Base-by-base conservation (phyloP, 1,140 invertebrate genomes). In the Elysia chlorotica region DNA sequence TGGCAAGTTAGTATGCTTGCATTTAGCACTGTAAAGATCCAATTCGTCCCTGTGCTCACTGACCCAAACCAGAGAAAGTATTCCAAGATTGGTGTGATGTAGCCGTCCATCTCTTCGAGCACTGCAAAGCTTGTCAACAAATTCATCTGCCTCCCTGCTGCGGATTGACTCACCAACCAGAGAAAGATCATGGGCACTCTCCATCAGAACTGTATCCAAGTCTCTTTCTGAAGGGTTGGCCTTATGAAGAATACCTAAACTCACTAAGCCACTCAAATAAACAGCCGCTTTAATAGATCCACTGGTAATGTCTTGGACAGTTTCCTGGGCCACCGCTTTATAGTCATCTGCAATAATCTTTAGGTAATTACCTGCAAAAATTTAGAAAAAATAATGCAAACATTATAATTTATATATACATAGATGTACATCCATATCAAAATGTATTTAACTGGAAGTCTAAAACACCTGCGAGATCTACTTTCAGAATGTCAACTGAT, bases 11-110 rank as follows among this genome's bases (percentile, higher is more conserved):
- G 93, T 86, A 81, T 94, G 93, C 38, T 90, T 87, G 85, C 94
- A 95, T 33, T 91, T 89, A 17, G 91, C 90, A 86, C 92, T 91
- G 85, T 92, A 95, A 0, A 92, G 83, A 61, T 90, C 90, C 80
- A 93, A 91, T 3, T 89, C 85, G 68, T 90, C 82, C 80, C 91
- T 90, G 77, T 91, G 91, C 78, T 94, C 90, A 77, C 92, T 91
- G 1, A 91, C 84, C 91, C 93, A 95, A 65, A 95, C 90, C 3
- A 95, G 78, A 10, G 93, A 94, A 72, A 91, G 87, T n/a, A 95
- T 81, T 10, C 92, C 92, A 2, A 95, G 88, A 82, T 89, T 93
- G 19, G 90, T 81, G 53, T 91, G 88, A 41, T 92, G 89, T 2
- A 95, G 82, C 28, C 91, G 86, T 25, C 91, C 91, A 81, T 92